phyloP scores from a whole-genome alignment of 2,797 vertebrate species.

The Sphaeramia orbicularis region DNA sequence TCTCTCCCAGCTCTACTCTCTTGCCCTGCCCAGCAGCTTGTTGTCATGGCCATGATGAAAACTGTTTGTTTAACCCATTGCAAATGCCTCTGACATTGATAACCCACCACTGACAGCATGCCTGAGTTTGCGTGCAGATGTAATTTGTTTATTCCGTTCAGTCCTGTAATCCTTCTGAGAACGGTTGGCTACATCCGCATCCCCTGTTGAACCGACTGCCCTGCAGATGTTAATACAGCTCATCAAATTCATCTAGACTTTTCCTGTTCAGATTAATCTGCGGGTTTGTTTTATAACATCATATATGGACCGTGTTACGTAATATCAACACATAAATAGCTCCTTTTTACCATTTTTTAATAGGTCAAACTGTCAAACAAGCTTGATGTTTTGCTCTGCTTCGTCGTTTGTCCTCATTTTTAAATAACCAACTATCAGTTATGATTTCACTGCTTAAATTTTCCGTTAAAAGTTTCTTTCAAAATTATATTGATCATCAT shows the following conservation, averaged over 20 bases:
- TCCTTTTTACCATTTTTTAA: background rate
- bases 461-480: no score
- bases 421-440: no score
- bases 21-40: constrained; percentile 48
- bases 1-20: constrained; percentile 63
- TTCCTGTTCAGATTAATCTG: constrained; percentile 47
- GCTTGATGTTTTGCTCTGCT: no score
- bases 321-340: constrained; percentile 16
- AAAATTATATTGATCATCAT: no score
- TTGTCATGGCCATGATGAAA: constrained; percentile 34
- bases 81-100: constrained; percentile 33
- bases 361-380: background rate
- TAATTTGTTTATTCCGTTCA: constrained; percentile 27
- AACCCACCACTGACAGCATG: background rate
- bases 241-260: constrained; percentile 40
- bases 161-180: constrained; percentile 65
- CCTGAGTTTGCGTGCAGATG: constrained; percentile 11
- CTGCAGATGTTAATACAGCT: constrained; percentile 31
- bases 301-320: constrained; percentile 28
- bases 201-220: constrained; percentile 22
- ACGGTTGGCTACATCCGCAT: constrained; percentile 1
- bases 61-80: constrained; percentile 37
- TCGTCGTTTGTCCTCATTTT: no score
- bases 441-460: no score
- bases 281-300: constrained; percentile 50